These are phyloP conservation scores for Macrotrachela quadricornifera DNA, from an alignment of 1,140 invertebrate genomes.

Conservation along the genomic window DNA sequence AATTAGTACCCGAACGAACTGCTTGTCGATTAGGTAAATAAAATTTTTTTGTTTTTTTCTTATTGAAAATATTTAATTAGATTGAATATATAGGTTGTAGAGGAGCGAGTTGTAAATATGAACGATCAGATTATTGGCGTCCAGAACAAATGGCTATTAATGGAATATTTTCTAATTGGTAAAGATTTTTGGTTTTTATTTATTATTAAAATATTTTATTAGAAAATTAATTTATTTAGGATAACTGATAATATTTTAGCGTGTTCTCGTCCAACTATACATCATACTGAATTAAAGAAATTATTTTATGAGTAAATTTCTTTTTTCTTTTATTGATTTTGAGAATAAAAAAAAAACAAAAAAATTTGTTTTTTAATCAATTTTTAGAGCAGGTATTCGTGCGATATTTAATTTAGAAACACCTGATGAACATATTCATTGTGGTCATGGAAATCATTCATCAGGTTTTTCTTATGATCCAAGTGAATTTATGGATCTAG, in stretches of 20 bases:
- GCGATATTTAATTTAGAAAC: conserved; percentile 62
- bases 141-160: conserved; percentile 46
- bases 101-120: conserved; percentile 56
- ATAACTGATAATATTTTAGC: conserved; percentile 62
- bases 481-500: conserved; percentile 54
- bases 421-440: conserved; percentile 57
- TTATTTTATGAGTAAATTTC: background rate
- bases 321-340: no score
- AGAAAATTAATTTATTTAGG: conserved; percentile 35
- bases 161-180: conserved; percentile 63
- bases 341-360: background rate
- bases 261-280: conserved; percentile 48
- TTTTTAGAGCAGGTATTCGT: conserved; percentile 46
- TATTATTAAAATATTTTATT: background rate
- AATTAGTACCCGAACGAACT: no score
- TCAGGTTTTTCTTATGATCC: conserved; percentile 57
- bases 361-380: background rate
- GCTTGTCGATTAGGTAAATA: background rate
- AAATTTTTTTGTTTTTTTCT: no score
- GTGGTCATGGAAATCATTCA: conserved; percentile 43
- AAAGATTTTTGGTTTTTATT: conserved; percentile 15
- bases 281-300: background rate
- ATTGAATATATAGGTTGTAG: conserved; percentile 35
- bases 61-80: no score
- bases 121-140: conserved; percentile 41